A percentile compares a stretch with the other conserved stretches of the same genome.
These are phyloP conservation scores for Zelleria hepariella DNA, from an alignment of 2,888 invertebrate species.

Conservation along the genomic window DNA sequence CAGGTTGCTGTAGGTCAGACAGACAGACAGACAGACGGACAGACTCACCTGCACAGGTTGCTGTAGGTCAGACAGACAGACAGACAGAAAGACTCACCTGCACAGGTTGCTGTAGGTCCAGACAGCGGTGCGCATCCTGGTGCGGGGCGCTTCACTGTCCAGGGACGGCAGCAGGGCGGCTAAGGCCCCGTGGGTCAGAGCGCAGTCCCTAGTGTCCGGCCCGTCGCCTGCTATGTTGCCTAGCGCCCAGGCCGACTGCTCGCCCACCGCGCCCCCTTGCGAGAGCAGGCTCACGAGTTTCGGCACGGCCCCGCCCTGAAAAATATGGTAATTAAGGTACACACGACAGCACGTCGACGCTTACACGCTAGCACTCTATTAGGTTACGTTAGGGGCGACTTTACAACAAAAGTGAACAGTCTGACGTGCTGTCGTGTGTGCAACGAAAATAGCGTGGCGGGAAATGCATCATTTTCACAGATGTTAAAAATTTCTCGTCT, in stretches of 20 bases:
- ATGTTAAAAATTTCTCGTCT: neutral
- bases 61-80: no score
- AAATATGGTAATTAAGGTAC: no score
- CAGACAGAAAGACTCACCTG: slow-evolving; percentile 28
- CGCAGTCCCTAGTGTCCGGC: slow-evolving; percentile 83
- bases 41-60: no score
- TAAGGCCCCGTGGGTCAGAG: slow-evolving; percentile 80
- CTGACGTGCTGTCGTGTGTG: no score
- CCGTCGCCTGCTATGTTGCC: slow-evolving; percentile 98
- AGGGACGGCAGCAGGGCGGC: slow-evolving; percentile 79
- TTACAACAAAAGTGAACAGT: no score
- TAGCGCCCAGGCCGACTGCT: slow-evolving; percentile 98
- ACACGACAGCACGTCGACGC: no score
- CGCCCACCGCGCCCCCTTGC: slow-evolving; percentile 84
- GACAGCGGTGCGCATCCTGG: slow-evolving; percentile 84
- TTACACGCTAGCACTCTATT: no score
- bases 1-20: no score
- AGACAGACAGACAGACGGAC: no score
- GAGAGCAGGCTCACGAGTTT: slow-evolving; percentile 81
- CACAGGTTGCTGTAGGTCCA: slow-evolving; percentile 97
- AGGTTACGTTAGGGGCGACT: no score
- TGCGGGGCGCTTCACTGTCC: slow-evolving; percentile 50
- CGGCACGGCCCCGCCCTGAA: slow-evolving; percentile 85
- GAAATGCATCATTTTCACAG: neutral
- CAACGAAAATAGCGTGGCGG: no score